Base-by-base conservation (phyloP, 2,888 invertebrate species). In the Plebejus melissa region DNA sequence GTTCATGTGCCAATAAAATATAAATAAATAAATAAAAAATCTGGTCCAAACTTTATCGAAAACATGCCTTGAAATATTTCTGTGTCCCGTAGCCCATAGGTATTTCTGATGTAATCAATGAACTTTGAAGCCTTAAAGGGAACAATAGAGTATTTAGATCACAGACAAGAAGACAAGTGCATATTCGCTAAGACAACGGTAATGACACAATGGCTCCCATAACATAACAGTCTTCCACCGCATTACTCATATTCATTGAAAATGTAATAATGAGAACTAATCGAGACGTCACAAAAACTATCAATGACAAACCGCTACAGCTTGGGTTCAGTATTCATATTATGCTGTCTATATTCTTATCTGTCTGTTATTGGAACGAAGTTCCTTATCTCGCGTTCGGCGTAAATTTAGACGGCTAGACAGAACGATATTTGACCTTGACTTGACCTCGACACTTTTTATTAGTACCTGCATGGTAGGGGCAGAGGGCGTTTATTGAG, bases 171-270 rank as follows among this genome's bases (percentile, higher is more conserved):
- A 78, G 79, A 81, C 79, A 82, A 82, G 80, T 77, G 79, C 80
- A 80, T 77, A 79, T 76, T 77, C 81, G 81, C 83, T 82, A 82
- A 85, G 46, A 82, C 84, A 75, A 76, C 75, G 75, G 80, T 82
- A 86, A 87, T 87, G 85, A 87, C 82, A 90, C 89, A 90, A 90
- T 88, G 79, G 80, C 87, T 91, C 91, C 83, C 91, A 92, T 90
- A 82, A 88, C 87, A 89, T 90, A 91, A 90, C 88, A 85, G 88
- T 86, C 28, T 76, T 74, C 75, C 58, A 74, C 70, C 74, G 76
- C 75, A 76, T 75, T 77, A 54, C 65, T 74, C 76, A 74, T 77
- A 76, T 70, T 71, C 75, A 76, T 71, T 72, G 72, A 72, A 50
- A 46, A 72, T 54, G 72, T 50, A 32, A 38, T 69, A 72, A 71